Conservation (phyloP, 2,888 invertebrate species). For the Drosophila hamatofila region DNA sequence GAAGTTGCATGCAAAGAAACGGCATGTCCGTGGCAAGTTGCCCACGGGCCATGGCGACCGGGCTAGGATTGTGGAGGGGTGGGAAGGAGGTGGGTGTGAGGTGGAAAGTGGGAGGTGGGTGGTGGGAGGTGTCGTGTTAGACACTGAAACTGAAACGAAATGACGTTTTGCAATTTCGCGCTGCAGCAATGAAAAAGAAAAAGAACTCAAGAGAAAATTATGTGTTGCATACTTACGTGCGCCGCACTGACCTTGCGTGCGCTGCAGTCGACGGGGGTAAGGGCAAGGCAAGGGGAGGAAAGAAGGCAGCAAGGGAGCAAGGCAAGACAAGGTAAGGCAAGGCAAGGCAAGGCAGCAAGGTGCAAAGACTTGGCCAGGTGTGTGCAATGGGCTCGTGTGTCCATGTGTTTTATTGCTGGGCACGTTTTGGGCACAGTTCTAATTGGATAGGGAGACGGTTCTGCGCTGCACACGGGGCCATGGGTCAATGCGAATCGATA, state of each 20-base stretch:
- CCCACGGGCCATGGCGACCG: conserved; percentile 18
- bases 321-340: background rate
- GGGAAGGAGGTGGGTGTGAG: background rate
- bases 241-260: conserved; percentile 76
- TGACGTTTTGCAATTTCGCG: conserved; percentile 45
- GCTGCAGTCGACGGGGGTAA: conserved; percentile 2
- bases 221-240: conserved; percentile 78
- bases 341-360: background rate
- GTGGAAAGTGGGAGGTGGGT: background rate
- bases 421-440: conserved; percentile 72
- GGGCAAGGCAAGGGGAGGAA: background rate
- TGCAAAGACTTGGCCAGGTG: conserved; percentile 28
- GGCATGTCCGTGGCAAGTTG: conserved; percentile 46
- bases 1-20: conserved; percentile 68
- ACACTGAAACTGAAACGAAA: conserved; percentile 39
- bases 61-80: background rate
- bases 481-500: conserved; percentile 51
- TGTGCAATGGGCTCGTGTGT: conserved; percentile 10
- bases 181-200: conserved; percentile 30
- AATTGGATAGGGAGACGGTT: conserved; percentile 67
- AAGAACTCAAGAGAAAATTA: conserved; percentile 62
- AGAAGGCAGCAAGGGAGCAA: background rate
- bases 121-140: conserved; percentile 18
- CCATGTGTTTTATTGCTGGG: conserved; percentile 68
- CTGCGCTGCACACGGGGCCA: background rate